A percentile compares a stretch with the other conserved stretches of the same genome.
phyloP scores from a whole-genome alignment of 2,113 vertebrate species.

The Chaenocephalus aceratus region DNA sequence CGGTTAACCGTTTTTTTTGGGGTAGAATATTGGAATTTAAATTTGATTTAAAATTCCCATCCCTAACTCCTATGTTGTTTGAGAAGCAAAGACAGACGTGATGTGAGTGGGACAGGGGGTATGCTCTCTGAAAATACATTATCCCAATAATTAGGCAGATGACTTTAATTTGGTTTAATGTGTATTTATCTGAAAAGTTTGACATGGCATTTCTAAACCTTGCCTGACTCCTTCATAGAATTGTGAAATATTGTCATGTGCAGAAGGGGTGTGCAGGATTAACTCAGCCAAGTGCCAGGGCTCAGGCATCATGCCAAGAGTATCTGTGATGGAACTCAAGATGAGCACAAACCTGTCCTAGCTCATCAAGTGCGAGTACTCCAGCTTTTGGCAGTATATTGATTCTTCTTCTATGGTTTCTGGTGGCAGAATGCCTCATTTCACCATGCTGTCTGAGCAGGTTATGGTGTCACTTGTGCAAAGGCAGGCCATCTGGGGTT shows the following conservation, averaged over 20 bases:
- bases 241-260: neutral
- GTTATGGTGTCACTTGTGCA: constrained; percentile 23
- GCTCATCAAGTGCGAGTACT: constrained; percentile 24
- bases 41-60: too few species aligned
- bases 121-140: neutral
- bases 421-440: constrained; percentile 10
- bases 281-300: neutral
- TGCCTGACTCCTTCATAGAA: neutral
- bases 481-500: neutral
- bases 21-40: too few species aligned
- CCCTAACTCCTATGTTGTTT: neutral
- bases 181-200: neutral
- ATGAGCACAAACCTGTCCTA: constrained; percentile 11
- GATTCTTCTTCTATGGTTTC: constrained; percentile 3
- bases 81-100: neutral
- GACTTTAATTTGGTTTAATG: neutral
- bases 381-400: constrained; percentile 6
- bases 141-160: neutral
- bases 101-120: neutral
- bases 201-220: neutral
- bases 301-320: neutral
- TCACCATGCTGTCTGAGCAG: constrained; percentile 19
- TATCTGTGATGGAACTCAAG: constrained; percentile 11
- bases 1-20: too few species aligned
- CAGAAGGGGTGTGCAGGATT: neutral